A percentile compares a stretch with the other conserved stretches of the same genome.
Evolutionary conservation across 2,888 invertebrate genomes (phyloP).

Genomic region (Acleris emargana): DNA sequence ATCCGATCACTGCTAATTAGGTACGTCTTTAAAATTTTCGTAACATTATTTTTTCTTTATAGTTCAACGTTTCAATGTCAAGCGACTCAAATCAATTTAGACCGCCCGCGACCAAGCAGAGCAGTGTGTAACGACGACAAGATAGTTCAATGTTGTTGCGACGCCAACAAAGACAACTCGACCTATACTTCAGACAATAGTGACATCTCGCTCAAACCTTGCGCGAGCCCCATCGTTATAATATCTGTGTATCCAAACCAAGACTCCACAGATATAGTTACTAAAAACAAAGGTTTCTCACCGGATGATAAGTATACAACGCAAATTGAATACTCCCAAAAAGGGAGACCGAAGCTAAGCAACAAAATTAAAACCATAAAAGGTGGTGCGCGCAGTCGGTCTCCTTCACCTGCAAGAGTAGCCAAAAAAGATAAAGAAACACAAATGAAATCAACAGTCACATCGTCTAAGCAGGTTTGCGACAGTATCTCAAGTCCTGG

Average conservation of each 20-base stretch:
- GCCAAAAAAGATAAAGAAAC: constrained; percentile 5
- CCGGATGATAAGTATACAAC: constrained; percentile 5
- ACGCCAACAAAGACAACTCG: constrained; percentile 25
- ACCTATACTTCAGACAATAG: constrained; percentile 38
- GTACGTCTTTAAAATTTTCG: not conserved
- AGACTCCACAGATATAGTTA: constrained; percentile 44
- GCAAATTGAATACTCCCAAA: not conserved
- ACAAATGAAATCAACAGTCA: constrained; percentile 7
- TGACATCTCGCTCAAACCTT: constrained; percentile 42
- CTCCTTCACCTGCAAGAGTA: constrained; percentile 30
- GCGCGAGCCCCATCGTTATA: constrained; percentile 63
- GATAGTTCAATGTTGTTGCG: constrained; percentile 53
- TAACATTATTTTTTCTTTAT: constrained; percentile 37
- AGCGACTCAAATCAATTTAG: constrained; percentile 64
- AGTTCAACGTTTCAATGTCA: constrained; percentile 53
- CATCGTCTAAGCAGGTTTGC: constrained; percentile 5
- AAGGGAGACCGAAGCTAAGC: constrained; percentile 21
- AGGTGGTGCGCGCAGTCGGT: constrained; percentile 25
- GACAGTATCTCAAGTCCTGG: constrained; percentile 3
- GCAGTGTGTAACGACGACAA: constrained; percentile 46
- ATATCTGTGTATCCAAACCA: constrained; percentile 73
- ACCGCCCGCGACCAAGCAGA: constrained; percentile 36
- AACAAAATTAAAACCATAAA: constrained; percentile 16
- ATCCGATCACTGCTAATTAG: too few relatives aligned
- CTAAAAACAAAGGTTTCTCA: constrained; percentile 4